Conservation (phyloP, 2,888 invertebrate genomes). For the Agriotes lineatus region DNA sequence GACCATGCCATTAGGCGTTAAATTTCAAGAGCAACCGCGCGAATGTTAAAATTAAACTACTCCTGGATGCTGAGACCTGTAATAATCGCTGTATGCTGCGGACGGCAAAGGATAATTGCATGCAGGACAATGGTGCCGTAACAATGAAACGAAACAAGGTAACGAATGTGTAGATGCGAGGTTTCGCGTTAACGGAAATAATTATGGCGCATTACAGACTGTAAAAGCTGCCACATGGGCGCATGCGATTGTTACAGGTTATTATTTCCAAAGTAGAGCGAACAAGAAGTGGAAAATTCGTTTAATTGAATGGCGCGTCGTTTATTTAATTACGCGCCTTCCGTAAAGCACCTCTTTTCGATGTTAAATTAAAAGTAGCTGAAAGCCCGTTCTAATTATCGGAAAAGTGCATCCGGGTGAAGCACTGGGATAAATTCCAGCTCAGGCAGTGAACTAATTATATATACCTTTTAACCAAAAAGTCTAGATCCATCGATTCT, state of each 20-base stretch:
- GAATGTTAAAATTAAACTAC: slow-evolving; percentile 10
- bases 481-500: too few species aligned
- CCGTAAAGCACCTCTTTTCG: slow-evolving; percentile 10
- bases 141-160: slow-evolving; percentile 30
- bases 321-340: slow-evolving; percentile 23
- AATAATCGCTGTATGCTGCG: slow-evolving; percentile 32
- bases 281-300: slow-evolving; percentile 2
- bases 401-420: slow-evolving; percentile 18
- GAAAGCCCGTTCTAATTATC: slow-evolving; percentile 15
- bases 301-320: slow-evolving; percentile 18
- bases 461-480: too few species aligned
- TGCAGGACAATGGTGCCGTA: slow-evolving; percentile 26
- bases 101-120: slow-evolving; percentile 34
- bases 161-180: slow-evolving; percentile 23
- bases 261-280: slow-evolving; percentile 2
- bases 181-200: slow-evolving; percentile 27
- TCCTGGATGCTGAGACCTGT: slow-evolving; percentile 22
- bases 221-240: slow-evolving; percentile 5
- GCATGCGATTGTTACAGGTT: slow-evolving; percentile 8
- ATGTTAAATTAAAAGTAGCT: slow-evolving; percentile 15
- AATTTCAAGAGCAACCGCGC: background rate
- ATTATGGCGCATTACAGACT: slow-evolving; percentile 7
- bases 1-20: background rate
- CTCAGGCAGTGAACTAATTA: background rate
- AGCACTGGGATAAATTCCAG: background rate